Evolutionary conservation across 2,113 vertebrate genomes (phyloP), one percentile per base, ranked within the genome.

Genomic region (Anser brachyrhynchus): DNA sequence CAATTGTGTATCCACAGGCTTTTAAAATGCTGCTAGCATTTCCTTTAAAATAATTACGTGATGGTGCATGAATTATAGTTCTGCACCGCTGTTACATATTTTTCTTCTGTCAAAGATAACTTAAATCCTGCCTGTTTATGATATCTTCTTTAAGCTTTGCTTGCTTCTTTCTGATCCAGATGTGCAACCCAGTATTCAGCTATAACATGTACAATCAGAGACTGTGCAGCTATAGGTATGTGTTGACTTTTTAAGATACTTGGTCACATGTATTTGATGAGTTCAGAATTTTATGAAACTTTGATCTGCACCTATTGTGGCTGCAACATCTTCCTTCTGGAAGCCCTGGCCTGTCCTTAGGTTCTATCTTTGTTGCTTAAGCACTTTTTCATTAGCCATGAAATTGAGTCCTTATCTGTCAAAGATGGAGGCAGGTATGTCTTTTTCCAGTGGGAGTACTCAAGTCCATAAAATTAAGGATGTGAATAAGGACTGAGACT

Each of bases 31-130:
- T 95, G 41, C 59, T 82, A 89, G 92, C 65, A 86, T 72, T 96
- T 95, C 73, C 74, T 89, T 97, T 95, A 95, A 95, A 96, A 96
- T 96, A 97, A 97, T 97, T 96, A 95, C 92, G 92, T 96, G 87
- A 77, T 49, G 86, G 95, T 92, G 75, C 78, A 70, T 89, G 90
- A 95, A 95, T 91, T 94, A 89, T 64, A 90, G 92, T 95, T 97
- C 92, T 97, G 75, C 85, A 91, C 75, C 18, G 4, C 72, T 91
- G 61, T 94, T 89, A 73, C 87, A 66, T 83, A 61, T 93, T 95
- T 96, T 96, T 65, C 37, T 94, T 94, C 87, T 94, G 80, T 92
- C 90, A 94, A 87, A 96, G 80, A 75, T 94, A 92, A 93, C 91
- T 94, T 93, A 46, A 94, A 25, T 95, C 46, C 71, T 94, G 35